Percentiles rank a stretch among this genome's conserved stretches.
Evolutionary conservation across 2,113 vertebrate genomes (phyloP).

Genomic region (Oxyruncus cristatus): DNA sequence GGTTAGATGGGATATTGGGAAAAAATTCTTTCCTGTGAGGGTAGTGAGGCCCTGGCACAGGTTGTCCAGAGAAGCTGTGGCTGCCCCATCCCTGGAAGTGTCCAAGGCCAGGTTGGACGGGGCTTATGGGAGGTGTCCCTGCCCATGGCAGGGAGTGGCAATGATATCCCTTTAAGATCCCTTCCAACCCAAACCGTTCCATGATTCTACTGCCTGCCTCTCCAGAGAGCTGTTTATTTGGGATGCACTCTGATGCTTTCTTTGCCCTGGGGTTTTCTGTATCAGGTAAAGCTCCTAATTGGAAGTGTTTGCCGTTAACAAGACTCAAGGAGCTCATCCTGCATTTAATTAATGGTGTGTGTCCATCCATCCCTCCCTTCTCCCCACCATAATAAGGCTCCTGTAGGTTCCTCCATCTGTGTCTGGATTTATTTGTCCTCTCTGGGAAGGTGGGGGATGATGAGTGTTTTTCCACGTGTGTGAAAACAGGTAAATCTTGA

Average conservation of each 20-base stretch:
- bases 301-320: background rate
- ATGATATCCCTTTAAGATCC: background rate
- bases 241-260: background rate
- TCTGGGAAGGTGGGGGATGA: background rate
- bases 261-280: background rate
- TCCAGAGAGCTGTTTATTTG: background rate
- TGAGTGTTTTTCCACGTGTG: fast-evolving
- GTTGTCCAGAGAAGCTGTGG: background rate
- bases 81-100: background rate
- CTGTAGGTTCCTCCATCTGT: fast-evolving
- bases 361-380: background rate
- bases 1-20: background rate
- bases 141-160: background rate
- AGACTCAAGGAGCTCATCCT: background rate
- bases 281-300: background rate
- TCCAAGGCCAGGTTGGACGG: background rate
- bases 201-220: background rate
- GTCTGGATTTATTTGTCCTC: background rate
- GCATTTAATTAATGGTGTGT: background rate
- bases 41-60: background rate
- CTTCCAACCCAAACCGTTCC: background rate
- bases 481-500: background rate
- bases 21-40: background rate
- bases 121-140: background rate
- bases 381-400: background rate